phyloP scores from a whole-genome alignment of 1,140 invertebrate genomes.

The Cyclargus thomasi region DNA sequence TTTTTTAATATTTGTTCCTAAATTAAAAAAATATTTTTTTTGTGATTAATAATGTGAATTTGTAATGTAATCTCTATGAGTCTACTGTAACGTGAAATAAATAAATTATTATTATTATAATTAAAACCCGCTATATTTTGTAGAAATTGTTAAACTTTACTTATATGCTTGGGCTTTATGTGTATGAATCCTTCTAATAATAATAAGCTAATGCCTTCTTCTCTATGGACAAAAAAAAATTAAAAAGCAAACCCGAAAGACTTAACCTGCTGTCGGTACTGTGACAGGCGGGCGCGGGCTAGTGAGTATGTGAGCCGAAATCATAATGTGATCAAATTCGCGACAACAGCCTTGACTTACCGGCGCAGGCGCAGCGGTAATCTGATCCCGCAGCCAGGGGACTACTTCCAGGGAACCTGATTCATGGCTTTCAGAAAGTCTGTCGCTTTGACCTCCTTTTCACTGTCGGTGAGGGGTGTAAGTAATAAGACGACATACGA shows the following conservation, averaged over 20 bases:
- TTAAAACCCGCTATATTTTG: too few species aligned
- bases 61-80: too few species aligned
- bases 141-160: too few species aligned
- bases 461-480: neutral
- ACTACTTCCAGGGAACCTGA: neutral
- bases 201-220: too few species aligned
- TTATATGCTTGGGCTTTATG: too few species aligned
- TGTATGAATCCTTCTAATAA: too few species aligned
- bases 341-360: conserved; percentile 33
- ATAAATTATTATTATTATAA: too few species aligned
- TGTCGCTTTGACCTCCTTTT: neutral
- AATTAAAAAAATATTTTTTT: too few species aligned
- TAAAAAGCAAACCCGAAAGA: neutral
- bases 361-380: conserved; percentile 9
- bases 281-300: conserved; percentile 26
- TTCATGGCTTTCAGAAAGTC: neutral
- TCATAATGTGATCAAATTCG: conserved; percentile 33
- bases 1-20: too few species aligned
- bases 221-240: neutral
- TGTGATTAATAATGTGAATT: too few species aligned
- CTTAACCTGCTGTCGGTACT: conserved; percentile 33
- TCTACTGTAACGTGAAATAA: too few species aligned
- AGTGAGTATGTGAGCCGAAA: conserved; percentile 43
- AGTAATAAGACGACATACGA: too few species aligned
- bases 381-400: conserved; percentile 4